Conservation (phyloP, 2,113 vertebrate species). For the Engraulis encrasicolus region DNA sequence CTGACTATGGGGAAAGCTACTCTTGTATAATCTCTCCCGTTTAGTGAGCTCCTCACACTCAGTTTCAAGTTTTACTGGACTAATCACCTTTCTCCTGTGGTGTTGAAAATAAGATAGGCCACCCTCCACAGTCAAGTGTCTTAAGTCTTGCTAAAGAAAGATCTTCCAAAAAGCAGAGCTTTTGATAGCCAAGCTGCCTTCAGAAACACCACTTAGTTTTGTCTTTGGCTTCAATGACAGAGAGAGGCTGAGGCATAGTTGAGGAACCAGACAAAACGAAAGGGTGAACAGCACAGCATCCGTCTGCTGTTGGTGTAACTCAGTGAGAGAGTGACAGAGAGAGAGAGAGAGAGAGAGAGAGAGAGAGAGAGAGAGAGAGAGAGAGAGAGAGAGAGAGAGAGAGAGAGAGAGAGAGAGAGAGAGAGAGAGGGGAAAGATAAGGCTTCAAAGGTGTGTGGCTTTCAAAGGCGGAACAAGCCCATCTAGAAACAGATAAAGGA, state of each 20-base stretch:
- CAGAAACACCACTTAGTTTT: background rate
- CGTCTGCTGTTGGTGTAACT: background rate
- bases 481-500: slow-evolving; percentile 43
- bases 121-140: background rate
- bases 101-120: background rate
- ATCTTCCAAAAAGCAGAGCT: background rate
- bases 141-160: background rate
- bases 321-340: no score
- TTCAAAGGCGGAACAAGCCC: slow-evolving; percentile 36
- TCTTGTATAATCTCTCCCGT: background rate
- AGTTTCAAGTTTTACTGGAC: slow-evolving; percentile 7
- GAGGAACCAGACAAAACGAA: background rate
- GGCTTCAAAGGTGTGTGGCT: background rate
- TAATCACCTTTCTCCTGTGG: background rate
- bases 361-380: no score
- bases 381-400: no score
- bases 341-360: no score
- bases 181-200: background rate
- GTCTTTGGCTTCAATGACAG: background rate
- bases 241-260: background rate
- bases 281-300: background rate
- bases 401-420: no score
- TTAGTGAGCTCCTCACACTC: background rate
- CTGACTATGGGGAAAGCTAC: background rate
- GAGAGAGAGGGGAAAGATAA: background rate